Evolutionary conservation across 1,140 invertebrate species (phyloP).

Genomic region (Heliconius nattereri): DNA sequence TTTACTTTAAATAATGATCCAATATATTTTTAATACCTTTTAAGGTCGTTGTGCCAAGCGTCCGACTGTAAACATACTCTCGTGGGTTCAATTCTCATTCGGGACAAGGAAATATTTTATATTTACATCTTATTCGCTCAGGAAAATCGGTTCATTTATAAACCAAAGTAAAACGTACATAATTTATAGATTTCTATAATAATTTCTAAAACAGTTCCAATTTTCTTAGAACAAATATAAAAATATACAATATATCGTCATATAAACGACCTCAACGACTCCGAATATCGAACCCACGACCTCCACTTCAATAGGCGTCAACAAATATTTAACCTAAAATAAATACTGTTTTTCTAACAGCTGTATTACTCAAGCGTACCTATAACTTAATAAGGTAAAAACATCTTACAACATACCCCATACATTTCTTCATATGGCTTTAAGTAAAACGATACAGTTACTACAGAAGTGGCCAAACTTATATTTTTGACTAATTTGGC

Average conservation of each 20-base stretch:
- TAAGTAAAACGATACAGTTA: background rate
- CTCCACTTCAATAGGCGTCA: background rate
- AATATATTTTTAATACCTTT: too few species aligned
- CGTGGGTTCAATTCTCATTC: background rate
- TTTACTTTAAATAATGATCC: background rate
- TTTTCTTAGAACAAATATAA: too few species aligned
- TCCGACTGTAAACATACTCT: too few species aligned
- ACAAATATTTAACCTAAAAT: slow-evolving; percentile 4
- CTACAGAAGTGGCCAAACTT: background rate
- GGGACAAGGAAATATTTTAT: background rate
- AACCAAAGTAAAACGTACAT: too few species aligned
- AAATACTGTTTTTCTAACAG: slow-evolving; percentile 29
- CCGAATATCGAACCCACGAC: background rate
- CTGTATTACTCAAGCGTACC: slow-evolving; percentile 39
- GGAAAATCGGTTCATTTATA: too few species aligned
- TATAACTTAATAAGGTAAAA: slow-evolving; percentile 39
- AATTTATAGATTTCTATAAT: too few species aligned
- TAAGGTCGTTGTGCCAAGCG: too few species aligned
- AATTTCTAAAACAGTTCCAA: too few species aligned
- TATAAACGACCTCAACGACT: background rate
- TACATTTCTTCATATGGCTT: background rate
- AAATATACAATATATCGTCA: background rate
- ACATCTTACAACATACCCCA: slow-evolving; percentile 41
- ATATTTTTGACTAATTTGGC: background rate
- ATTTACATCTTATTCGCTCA: background rate